Evolutionary conservation across 1,140 invertebrate species (phyloP).

Genomic region (Bemisia tabaci): DNA sequence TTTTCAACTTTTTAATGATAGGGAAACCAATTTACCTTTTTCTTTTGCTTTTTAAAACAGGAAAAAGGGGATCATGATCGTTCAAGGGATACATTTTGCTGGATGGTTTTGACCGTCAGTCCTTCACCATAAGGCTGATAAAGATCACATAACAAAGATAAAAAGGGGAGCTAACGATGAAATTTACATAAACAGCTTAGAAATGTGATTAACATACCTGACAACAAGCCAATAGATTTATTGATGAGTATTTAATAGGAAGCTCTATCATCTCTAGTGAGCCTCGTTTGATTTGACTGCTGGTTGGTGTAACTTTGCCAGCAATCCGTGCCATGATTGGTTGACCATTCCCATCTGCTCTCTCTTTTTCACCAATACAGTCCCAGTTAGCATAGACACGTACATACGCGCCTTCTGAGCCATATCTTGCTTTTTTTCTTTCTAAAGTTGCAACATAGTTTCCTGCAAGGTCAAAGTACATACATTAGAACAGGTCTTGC

Average conservation of each 20-base stretch:
- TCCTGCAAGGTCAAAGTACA: slow-evolving; percentile 31
- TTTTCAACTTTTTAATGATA: too few species aligned
- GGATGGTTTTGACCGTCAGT: too few species aligned
- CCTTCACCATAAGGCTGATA: too few species aligned
- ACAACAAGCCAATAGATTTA: slow-evolving; percentile 44
- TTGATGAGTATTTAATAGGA: slow-evolving; percentile 37
- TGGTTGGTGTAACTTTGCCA: slow-evolving; percentile 46
- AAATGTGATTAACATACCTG: slow-evolving; percentile 38
- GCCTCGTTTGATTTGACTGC: slow-evolving; percentile 20
- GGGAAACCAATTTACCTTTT: too few species aligned
- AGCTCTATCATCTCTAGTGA: slow-evolving; percentile 52
- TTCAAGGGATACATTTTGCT: too few species aligned
- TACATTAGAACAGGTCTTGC: too few species aligned
- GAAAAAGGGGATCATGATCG: too few species aligned
- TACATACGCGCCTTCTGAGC: slow-evolving; percentile 39
- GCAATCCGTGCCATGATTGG: slow-evolving; percentile 54
- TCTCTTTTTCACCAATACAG: slow-evolving; percentile 21
- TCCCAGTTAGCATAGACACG: slow-evolving; percentile 51
- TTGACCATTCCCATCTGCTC: slow-evolving; percentile 34
- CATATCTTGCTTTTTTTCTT: slow-evolving; percentile 40
- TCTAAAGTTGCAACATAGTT: slow-evolving; percentile 48
- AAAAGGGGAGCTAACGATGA: too few species aligned
- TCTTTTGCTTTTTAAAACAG: too few species aligned
- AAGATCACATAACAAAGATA: too few species aligned
- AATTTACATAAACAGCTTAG: too few species aligned